phyloP scores from a whole-genome alignment of 2,113 vertebrate species.

The Peromyscus maniculatus region DNA sequence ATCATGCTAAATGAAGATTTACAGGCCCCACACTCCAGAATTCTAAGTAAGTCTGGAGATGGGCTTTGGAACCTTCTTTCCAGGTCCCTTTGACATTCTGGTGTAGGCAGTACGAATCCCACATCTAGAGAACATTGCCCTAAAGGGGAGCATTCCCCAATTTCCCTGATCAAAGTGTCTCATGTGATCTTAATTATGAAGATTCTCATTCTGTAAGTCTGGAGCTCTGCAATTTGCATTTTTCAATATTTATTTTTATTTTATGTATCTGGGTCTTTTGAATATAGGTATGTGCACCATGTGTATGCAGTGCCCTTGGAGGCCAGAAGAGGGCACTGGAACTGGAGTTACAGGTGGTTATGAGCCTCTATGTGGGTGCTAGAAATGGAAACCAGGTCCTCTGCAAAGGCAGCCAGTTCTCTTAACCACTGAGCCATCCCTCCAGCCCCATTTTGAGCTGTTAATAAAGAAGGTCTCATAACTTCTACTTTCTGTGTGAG shows the following conservation, averaged over 20 bases:
- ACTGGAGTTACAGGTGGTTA: background rate
- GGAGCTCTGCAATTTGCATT: background rate
- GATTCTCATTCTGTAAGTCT: background rate
- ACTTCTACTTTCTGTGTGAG: constrained; percentile 25
- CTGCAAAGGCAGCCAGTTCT: background rate
- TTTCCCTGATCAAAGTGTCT: background rate
- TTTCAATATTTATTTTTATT: too few relatives aligned
- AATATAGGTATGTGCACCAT: background rate
- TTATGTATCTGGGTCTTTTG: background rate
- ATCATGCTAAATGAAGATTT: background rate
- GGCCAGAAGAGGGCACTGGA: background rate
- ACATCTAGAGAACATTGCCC: background rate
- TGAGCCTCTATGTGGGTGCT: background rate
- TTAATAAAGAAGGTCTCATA: background rate
- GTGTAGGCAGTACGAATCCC: background rate
- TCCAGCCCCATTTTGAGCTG: background rate
- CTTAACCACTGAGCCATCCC: background rate
- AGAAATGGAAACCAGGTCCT: background rate
- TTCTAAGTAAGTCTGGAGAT: constrained; percentile 24
- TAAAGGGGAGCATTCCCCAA: background rate
- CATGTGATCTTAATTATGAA: background rate
- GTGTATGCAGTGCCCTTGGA: background rate
- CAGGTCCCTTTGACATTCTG: constrained; percentile 14
- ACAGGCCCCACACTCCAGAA: background rate
- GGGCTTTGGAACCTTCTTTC: background rate